These are phyloP conservation scores for Liasis olivaceus DNA, from an alignment of 2,797 vertebrate genomes.

Conservation along the genomic window DNA sequence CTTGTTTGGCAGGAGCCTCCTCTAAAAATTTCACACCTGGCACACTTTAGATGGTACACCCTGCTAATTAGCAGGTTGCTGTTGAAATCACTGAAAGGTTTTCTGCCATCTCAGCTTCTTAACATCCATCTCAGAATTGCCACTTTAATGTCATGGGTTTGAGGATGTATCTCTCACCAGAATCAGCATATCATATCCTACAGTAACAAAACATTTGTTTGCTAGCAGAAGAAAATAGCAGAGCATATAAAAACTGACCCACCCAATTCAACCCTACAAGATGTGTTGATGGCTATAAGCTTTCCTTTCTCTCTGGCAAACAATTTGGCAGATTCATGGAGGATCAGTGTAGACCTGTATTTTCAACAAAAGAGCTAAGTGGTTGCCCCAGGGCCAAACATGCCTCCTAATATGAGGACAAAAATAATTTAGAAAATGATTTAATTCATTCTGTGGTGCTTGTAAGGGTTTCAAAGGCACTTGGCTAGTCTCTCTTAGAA, in stretches of 20 bases:
- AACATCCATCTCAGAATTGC: background rate
- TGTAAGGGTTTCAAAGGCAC: background rate
- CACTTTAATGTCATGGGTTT: background rate
- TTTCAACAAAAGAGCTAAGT: background rate
- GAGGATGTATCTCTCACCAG: background rate
- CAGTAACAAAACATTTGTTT: background rate
- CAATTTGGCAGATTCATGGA: background rate
- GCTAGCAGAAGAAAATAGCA: background rate
- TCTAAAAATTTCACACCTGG: background rate
- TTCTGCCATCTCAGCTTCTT: background rate
- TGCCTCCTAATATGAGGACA: background rate
- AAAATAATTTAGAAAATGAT: background rate
- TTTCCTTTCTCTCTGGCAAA: background rate
- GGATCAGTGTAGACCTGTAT: background rate
- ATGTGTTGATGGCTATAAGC: background rate
- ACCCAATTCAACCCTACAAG: background rate
- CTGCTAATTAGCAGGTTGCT: background rate
- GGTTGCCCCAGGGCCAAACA: background rate
- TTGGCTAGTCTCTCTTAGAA: background rate
- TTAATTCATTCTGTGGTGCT: background rate
- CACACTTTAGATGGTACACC: background rate
- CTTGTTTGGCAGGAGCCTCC: background rate
- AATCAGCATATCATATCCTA: background rate
- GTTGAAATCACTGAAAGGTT: background rate
- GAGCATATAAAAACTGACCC: background rate